These are phyloP conservation scores for Paraescarpia echinospica DNA, from an alignment of 1,140 invertebrate genomes.

Conservation along the genomic window DNA sequence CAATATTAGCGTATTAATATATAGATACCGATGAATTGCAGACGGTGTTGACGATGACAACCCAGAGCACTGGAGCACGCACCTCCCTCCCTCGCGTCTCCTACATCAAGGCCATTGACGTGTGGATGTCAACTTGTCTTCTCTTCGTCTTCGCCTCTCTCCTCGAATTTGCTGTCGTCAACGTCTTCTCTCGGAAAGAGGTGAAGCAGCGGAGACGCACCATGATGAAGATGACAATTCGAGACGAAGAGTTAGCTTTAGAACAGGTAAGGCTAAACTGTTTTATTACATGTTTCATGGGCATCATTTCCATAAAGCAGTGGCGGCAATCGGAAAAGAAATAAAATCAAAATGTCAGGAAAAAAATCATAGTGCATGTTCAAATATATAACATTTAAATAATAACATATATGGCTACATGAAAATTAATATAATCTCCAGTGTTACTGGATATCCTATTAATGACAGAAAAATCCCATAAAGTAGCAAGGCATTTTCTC, in stretches of 20 bases:
- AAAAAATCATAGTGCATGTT: too few relatives aligned
- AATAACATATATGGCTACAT: too few relatives aligned
- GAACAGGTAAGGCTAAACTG: constrained; percentile 13
- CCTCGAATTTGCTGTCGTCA: constrained; percentile 78
- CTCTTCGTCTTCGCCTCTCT: constrained; percentile 80
- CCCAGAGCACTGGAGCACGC: constrained; percentile 29
- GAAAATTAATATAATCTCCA: too few relatives aligned
- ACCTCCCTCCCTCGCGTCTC: constrained; percentile 47
- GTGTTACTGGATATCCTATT: too few relatives aligned
- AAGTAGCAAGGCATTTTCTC: too few relatives aligned
- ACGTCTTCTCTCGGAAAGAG: constrained; percentile 41
- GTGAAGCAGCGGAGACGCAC: neutral
- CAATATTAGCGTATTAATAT: neutral
- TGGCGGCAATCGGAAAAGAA: too few relatives aligned
- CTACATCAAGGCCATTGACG: constrained; percentile 67
- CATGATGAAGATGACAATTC: neutral
- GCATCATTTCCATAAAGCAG: too few relatives aligned
- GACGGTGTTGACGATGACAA: constrained; percentile 36
- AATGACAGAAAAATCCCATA: too few relatives aligned
- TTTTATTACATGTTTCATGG: too few relatives aligned
- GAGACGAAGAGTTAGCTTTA: constrained; percentile 20
- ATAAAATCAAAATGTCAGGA: too few relatives aligned
- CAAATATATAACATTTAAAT: too few relatives aligned
- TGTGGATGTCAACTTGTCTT: constrained; percentile 86
- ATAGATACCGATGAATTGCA: constrained; percentile 60